Base-by-base conservation (phyloP, 1,140 invertebrate genomes). In the Asobara japonica region DNA sequence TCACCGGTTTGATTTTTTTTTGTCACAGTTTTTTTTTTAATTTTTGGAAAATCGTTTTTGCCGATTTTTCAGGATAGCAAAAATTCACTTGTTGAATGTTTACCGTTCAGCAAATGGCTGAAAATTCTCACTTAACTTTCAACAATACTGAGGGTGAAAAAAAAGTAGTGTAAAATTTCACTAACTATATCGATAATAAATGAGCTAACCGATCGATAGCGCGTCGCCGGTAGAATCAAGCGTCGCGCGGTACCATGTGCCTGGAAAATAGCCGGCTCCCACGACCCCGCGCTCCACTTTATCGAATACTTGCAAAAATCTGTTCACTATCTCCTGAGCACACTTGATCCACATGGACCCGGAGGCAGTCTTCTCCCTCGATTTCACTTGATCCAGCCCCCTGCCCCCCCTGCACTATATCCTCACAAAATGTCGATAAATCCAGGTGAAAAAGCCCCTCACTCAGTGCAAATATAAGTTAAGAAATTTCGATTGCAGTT, bases 251-350 rank as follows among this genome's bases (percentile, higher is more conserved):
- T n/a, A 70, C 36, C 72, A 74, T 71, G 75, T 74, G 72, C 68
- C 73, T 73, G 65, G 73, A 71, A 78, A 78, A 77, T 77, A 41
- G 69, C 70, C 25, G 41, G 71, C 74, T 77, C 74, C 74, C 77
- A 77, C 75, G 74, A 74, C 72, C 72, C 62, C 18, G 51, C 68
- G 73, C 65, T 69, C 68, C 71, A 71, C 66, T 74, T 72, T 6
- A 65, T 22, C 75, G 73, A 62, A 48, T 75, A 72, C 76, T 76
- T 69, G 75, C 75, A 75, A 77, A 45, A 45, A 45, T n/a, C 4
- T 6, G 8, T n/a, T 45, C 6, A 45, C 41, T 8, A 45, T 45
- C 41, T 45, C 41, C 16, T 36, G 31, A 5, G 11, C 41, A 45
- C 6, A 6, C 41, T n/a, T 45, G 6, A 16, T 4, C 8, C 41